Base-by-base conservation (phyloP, 2,113 vertebrate genomes). In the Athene noctua region DNA sequence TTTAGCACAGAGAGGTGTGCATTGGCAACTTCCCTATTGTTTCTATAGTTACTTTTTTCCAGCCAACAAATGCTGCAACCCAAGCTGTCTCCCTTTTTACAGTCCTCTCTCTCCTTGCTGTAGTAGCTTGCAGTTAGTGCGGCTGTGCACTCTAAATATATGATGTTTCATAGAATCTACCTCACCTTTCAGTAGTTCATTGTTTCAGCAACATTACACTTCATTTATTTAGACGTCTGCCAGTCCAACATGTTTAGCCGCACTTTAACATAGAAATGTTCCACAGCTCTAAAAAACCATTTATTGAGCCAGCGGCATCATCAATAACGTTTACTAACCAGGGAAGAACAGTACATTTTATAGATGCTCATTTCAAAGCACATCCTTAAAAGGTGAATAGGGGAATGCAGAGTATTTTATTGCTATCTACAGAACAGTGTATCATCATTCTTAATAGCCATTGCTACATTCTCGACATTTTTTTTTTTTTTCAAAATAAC, bases 141-240 rank as follows among this genome's bases (percentile, higher is more conserved):
- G 70, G 92, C 34, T 97, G 95, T 94, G 90, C 87, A 52, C 42
- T 89, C 78, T 49, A 86, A 78, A 96, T 67, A 80, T 23, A 86
- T 6, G 72, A 87, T 80, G 38, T 80, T 88, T 92, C 67, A 78
- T 19, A 75, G 75, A 95, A 83, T 36, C n/a, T 68, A 77, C 84
- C 82, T 95, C 88, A 92, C 81, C 77, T 97, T 92, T 77, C 87
- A 62, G 25, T 7, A 54, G 42, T 40, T 91, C 73, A 55, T 67
- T 90, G 92, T 94, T 90, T 94, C 57, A 91, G 86, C 92, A 96
- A 96, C 96, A 86, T 80, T 96, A 82, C 38, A 86, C 89, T 94
- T 91, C 72, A 93, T 97, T 96, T 90, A 91, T 87, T 94, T 83
- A 62, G 13, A 34, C 13, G 22, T 40, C 51, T 90, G 82, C 62